Percentiles rank a stretch among this genome's conserved stretches.
Conservation (phyloP, 2,888 invertebrate genomes). For the Pseudoips prasinana region DNA sequence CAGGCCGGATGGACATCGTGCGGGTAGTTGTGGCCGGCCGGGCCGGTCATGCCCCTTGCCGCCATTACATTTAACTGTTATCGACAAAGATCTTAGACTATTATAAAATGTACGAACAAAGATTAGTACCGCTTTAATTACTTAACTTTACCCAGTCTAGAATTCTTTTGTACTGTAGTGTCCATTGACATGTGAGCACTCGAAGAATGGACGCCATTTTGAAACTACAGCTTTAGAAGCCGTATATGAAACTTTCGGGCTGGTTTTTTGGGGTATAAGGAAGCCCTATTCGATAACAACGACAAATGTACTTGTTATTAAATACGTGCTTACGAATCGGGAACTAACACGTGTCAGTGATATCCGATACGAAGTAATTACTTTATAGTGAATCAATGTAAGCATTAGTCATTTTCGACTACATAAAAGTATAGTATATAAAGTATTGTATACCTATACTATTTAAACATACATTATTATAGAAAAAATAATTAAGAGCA, state of each 20-base stretch:
- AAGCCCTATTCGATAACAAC: constrained; percentile 54
- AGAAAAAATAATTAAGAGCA: no score
- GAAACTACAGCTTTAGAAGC: constrained; percentile 61
- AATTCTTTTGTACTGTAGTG: constrained; percentile 16
- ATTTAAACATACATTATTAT: no score
- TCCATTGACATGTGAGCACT: constrained; percentile 34
- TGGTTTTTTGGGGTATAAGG: constrained; percentile 55
- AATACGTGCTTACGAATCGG: constrained; percentile 39
- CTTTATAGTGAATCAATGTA: constrained; percentile 13
- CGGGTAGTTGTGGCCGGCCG: constrained; percentile 40
- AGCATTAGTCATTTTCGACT: no score
- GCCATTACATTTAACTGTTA: constrained; percentile 39
- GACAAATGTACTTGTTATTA: constrained; percentile 44
- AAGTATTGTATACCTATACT: no score
- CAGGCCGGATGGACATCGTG: constrained; percentile 32
- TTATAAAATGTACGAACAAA: constrained; percentile 25
- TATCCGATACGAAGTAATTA: constrained; percentile 27
- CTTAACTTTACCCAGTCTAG: constrained; percentile 24
- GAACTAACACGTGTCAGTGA: constrained; percentile 45
- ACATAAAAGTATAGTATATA: no score
- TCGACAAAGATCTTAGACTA: constrained; percentile 25
- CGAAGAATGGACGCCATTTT: constrained; percentile 64
- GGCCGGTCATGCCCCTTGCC: constrained; percentile 16
- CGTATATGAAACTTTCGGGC: constrained; percentile 56
- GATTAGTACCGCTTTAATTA: constrained; percentile 32